Conservation (phyloP, 2,797 vertebrate species). For the Octomys mimax region DNA sequence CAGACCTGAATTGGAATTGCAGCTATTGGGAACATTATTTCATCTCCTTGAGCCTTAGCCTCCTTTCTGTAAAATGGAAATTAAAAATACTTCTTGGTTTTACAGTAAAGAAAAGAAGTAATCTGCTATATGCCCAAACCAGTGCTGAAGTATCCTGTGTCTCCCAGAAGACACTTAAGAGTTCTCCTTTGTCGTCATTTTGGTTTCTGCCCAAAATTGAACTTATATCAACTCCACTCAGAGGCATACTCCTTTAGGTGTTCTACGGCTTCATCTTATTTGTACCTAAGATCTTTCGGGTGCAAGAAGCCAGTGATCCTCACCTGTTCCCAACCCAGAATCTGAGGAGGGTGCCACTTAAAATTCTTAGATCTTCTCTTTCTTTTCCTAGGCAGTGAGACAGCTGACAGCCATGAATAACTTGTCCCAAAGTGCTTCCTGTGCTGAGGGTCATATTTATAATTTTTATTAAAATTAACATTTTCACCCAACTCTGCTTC, state of each 20-base stretch:
- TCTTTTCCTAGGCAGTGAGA: background rate
- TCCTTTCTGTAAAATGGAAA: conserved; percentile 23
- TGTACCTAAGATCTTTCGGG: background rate
- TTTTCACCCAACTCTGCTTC: conserved; percentile 38
- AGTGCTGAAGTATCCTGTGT: background rate
- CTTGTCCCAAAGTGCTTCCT: background rate
- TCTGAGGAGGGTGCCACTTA: background rate
- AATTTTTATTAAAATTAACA: conserved; percentile 74
- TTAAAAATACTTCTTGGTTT: background rate
- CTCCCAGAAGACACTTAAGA: background rate
- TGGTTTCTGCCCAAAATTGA: conserved; percentile 49
- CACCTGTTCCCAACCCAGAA: background rate
- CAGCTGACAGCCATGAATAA: background rate
- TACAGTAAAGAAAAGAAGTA: background rate
- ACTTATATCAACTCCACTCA: background rate
- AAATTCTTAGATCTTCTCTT: conserved; percentile 41
- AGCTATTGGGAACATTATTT: background rate
- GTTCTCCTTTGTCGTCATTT: background rate
- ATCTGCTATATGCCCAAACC: background rate
- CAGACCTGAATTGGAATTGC: background rate
- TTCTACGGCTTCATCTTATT: conserved; percentile 50
- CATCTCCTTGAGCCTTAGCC: background rate
- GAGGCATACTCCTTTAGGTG: conserved; percentile 6
- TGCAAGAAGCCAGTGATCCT: background rate
- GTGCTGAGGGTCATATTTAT: background rate